Evolutionary conservation across 2,888 invertebrate species (phyloP), one percentile per base, ranked within the genome.

Genomic region (Synanthedon andrenaeformis): DNA sequence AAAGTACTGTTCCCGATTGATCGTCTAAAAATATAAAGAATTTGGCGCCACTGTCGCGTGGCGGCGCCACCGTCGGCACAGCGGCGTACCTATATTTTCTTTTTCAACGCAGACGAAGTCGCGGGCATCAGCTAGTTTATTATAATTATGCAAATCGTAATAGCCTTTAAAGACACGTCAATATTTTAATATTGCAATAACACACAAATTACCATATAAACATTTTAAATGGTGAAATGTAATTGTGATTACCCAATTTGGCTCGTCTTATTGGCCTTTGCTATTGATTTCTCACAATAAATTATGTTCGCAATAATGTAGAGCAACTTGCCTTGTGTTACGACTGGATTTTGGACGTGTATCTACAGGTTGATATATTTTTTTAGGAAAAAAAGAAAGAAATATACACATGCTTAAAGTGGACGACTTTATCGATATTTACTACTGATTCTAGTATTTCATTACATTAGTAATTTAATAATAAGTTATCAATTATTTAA

Each of bases 221-320:
- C 45, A 19, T 55, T 49, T 63, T 64, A 60, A 62, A 61, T 55
- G 51, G 55, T 53, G 54, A 45, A 57, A 54, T 62, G 56, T 60
- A 62, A 67, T 68, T 65, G 61, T 42, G 64, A 61, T 75, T 73
- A 64, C 64, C 56, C 64, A 74, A 76, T 65, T 54, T 59, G 14
- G 17, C 12, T 49, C 57, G 59, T 58, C 61, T 64, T 58, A 62
- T 65, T 56, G 59, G 66, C 66, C 69, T 64, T 62, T 54, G 54
- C 61, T 66, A 64, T 70, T 70, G 65, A 70, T 70, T 77, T 82
- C 81, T 69, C 81, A 81, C 76, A 76, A 72, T 82, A 77, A 80
- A 81, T 79, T 77, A 79, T 73, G 65, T 70, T 66, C 60, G 62
- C 62, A 61, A 65, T 68, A 63, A 76, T 71, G 70, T 75, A 66